Evolutionary conservation across 2,113 vertebrate genomes (phyloP), one percentile per base, ranked within the genome.

Genomic region (Oenanthe melanoleuca): DNA sequence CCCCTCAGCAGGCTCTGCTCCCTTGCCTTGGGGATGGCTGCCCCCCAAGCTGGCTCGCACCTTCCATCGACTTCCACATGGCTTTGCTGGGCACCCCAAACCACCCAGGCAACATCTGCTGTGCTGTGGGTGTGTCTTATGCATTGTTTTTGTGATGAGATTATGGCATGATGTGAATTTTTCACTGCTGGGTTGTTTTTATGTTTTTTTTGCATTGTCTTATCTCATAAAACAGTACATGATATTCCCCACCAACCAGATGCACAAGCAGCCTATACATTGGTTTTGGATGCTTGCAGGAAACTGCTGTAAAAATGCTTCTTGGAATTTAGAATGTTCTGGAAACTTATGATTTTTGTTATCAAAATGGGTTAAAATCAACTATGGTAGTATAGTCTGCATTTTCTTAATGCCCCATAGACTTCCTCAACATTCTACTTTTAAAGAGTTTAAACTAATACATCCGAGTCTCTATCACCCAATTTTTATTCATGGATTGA

Each of bases 401-500:
- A 37, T 89, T 92, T 91, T 18, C 6, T 60, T 79, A 56, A 60
- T 60, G 6, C 11, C n/a, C 25, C 8, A 25, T 22, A 87, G 53
- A 24, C 53, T 86, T 86, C 81, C n/a, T 45, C 1, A 2, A 15
- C 37, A n/a, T 86, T 81, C 59, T 61, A 7, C 10, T 49, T 47
- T 81, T 77, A 33, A 65, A 59, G 21, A 82, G 38, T 29, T 79
- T 85, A 50, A 88, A 65, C 57, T 37, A 72, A 65, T 33, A 47
- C 8, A 73, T 24, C 38, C 0, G 6, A 65, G 29, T 40, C 25
- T 88, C 9, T 34, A 50, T 50, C n/a, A 86, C 38, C 5, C 47
- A 50, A 28, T 72, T 92, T 89, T 96, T 95, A 86, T 82, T 80
- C 74, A 77, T 21, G 55, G 25, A 40, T 17, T 73, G 66, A 80